Evolutionary conservation across 2,797 vertebrate species (phyloP).

Genomic region (Rhabdomys pumilio): DNA sequence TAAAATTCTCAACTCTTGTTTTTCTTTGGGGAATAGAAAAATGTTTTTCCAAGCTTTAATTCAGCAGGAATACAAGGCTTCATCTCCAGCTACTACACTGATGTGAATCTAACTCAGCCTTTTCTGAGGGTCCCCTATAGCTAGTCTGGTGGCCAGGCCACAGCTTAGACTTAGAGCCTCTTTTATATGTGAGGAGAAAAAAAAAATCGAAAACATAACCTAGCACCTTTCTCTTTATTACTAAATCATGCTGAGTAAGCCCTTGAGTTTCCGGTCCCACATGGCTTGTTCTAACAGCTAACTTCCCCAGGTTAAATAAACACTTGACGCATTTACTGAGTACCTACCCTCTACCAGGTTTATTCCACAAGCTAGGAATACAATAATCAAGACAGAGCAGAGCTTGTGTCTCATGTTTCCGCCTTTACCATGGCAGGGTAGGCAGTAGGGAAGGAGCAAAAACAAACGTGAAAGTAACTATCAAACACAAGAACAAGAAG

Average conservation of each 20-base stretch:
- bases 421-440: background rate
- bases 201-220: conserved; percentile 55
- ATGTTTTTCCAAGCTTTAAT: conserved; percentile 63
- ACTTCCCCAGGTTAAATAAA: conserved; percentile 62
- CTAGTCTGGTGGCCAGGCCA: background rate
- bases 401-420: background rate
- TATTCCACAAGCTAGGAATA: conserved; percentile 37
- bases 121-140: background rate
- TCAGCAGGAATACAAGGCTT: background rate
- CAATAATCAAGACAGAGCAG: background rate
- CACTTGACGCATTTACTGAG: conserved; percentile 30
- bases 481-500: background rate
- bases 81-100: conserved; percentile 1
- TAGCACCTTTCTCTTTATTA: conserved; percentile 60
- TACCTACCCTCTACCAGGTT: background rate
- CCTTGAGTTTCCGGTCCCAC: conserved; percentile 24
- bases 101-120: background rate
- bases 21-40: conserved; percentile 32
- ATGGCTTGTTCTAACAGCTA: conserved; percentile 9
- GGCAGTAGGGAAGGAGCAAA: background rate
- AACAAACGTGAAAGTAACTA: conserved; percentile 28
- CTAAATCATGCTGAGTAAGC: conserved; percentile 13
- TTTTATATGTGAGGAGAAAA: background rate
- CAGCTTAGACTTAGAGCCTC: background rate
- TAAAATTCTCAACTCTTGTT: conserved; percentile 57